Percentiles rank a stretch among this genome's conserved stretches.
These are phyloP conservation scores for Harlomillsia oculata DNA, from an alignment of 1,140 invertebrate genomes.

Conservation along the genomic window DNA sequence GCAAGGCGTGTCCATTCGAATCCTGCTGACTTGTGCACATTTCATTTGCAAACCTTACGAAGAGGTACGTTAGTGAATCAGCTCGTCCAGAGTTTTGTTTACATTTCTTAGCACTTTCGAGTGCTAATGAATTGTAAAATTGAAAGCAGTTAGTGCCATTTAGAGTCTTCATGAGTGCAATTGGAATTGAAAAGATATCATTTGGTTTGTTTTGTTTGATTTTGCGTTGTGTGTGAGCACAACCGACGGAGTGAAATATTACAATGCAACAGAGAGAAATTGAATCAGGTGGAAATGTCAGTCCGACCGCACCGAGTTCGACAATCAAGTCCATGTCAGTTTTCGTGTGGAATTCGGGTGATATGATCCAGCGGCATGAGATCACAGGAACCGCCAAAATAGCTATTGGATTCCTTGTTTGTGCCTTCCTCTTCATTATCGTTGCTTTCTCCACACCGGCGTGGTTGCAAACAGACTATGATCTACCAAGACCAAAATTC, in stretches of 20 bases:
- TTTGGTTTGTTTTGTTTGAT: too few relatives aligned
- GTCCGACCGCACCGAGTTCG: constrained; percentile 16
- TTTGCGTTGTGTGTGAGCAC: too few relatives aligned
- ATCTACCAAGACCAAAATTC: constrained; percentile 66
- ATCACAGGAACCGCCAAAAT: constrained; percentile 10
- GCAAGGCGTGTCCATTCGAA: constrained; percentile 12
- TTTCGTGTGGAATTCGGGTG: constrained; percentile 32
- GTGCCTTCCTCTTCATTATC: constrained; percentile 64
- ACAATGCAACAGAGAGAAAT: too few relatives aligned
- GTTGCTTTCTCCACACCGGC: constrained; percentile 84
- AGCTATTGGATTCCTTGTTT: constrained; percentile 53
- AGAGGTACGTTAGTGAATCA: too few relatives aligned
- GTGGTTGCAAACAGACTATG: constrained; percentile 81
- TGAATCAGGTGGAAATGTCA: constrained; percentile 20
- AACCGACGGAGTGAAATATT: too few relatives aligned
- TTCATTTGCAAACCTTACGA: too few relatives aligned
- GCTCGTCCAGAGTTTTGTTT: too few relatives aligned
- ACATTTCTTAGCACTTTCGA: too few relatives aligned
- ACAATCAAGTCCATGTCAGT: constrained; percentile 30
- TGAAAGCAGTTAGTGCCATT: too few relatives aligned
- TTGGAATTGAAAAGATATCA: too few relatives aligned
- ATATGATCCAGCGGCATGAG: not conserved
- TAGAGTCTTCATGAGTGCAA: too few relatives aligned
- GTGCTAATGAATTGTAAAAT: too few relatives aligned
- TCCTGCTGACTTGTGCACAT: not conserved